Conservation (phyloP, 1,140 invertebrate genomes). For the Drosophila micromelanica region DNA sequence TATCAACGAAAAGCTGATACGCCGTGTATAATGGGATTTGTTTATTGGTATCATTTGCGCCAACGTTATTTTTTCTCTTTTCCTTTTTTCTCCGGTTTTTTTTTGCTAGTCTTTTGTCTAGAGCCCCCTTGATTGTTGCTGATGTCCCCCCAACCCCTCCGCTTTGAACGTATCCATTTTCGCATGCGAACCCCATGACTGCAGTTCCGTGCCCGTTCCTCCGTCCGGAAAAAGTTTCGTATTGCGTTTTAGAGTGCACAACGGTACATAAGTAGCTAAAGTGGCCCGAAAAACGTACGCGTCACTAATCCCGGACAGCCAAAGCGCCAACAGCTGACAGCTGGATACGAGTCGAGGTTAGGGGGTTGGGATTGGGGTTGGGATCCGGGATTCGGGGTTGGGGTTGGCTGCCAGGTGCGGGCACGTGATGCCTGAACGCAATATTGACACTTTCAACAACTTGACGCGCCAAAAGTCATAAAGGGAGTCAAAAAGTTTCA, state of each 20-base stretch:
- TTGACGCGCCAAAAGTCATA: conserved; percentile 80
- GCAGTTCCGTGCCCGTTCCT: conserved; percentile 4
- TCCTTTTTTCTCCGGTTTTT: background rate
- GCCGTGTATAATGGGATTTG: conserved; percentile 84
- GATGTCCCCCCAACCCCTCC: background rate
- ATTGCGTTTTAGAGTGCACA: conserved; percentile 79
- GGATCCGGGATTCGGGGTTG: conserved; percentile 8
- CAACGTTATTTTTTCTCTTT: conserved; percentile 49
- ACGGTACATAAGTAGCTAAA: conserved; percentile 67
- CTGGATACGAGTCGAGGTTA: conserved; percentile 28
- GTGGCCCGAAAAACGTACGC: conserved; percentile 53
- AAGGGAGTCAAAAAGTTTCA: conserved; percentile 72
- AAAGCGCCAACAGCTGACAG: conserved; percentile 59
- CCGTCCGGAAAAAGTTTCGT: conserved; percentile 62
- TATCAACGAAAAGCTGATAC: conserved; percentile 83
- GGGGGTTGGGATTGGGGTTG: background rate
- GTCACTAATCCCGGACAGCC: conserved; percentile 65
- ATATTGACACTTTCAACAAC: conserved; percentile 83
- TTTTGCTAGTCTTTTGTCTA: conserved; percentile 6
- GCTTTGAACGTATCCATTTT: conserved; percentile 11
- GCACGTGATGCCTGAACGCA: conserved; percentile 74
- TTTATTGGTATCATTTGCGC: conserved; percentile 84
- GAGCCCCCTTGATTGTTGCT: background rate
- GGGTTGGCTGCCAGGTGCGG: conserved; percentile 45
- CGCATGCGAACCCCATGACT: conserved; percentile 11